phyloP scores from a whole-genome alignment of 2,888 invertebrate genomes.

The Cerastis rubricosa region DNA sequence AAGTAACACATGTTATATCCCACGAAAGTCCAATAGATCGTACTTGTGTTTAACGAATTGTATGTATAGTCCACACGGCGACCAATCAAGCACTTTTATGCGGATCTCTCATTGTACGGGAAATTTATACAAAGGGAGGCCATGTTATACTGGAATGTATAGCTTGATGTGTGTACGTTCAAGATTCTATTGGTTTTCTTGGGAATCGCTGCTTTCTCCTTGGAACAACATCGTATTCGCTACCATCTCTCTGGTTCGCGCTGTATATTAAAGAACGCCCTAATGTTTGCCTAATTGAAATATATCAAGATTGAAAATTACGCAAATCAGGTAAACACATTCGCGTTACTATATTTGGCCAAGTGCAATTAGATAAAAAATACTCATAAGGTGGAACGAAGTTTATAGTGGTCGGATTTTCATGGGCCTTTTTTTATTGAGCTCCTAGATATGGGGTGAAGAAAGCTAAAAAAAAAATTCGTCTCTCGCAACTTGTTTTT shows the following conservation, averaged over 20 bases:
- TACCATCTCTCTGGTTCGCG: neutral
- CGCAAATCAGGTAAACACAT: conserved; percentile 5
- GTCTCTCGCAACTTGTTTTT: no score
- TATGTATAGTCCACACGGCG: neutral
- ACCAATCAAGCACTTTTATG: no score
- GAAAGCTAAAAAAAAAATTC: no score
- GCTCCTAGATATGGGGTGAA: no score
- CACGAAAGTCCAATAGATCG: neutral
- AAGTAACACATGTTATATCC: neutral
- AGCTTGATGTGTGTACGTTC: neutral
- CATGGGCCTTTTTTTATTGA: no score
- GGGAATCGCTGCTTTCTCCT: neutral
- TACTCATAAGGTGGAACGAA: no score
- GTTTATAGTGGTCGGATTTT: no score
- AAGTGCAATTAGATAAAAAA: no score
- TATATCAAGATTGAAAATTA: conserved; percentile 39
- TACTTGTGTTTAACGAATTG: neutral
- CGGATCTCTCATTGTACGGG: no score
- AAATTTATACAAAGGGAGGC: no score
- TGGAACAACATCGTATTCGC: neutral
- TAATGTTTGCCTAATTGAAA: neutral
- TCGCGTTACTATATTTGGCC: neutral
- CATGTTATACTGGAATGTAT: no score
- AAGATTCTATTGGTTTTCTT: neutral
- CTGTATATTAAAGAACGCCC: neutral